Evolutionary conservation across 2,797 vertebrate species (phyloP).

Genomic region (Labeo calbasu): DNA sequence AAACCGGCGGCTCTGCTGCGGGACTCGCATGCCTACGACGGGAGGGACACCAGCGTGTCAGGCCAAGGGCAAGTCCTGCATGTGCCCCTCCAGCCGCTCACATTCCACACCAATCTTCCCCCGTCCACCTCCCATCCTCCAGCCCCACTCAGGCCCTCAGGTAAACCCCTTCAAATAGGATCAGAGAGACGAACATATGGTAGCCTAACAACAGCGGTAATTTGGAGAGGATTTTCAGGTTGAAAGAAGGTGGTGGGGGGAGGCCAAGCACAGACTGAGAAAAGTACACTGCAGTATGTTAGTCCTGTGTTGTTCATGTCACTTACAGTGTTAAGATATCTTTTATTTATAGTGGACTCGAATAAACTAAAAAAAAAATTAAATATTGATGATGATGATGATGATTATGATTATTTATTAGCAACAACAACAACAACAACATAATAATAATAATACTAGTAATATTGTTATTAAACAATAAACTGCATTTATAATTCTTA

Average conservation of each 20-base stretch:
- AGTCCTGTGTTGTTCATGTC: background rate
- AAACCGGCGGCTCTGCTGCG: constrained; percentile 5
- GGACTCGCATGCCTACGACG: constrained; percentile 1
- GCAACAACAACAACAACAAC: too few species aligned
- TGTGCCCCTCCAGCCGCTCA: constrained; percentile 38
- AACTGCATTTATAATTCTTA: too few species aligned
- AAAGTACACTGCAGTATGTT: background rate
- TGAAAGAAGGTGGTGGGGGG: constrained; percentile 25
- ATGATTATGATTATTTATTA: too few species aligned
- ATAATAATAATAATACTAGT: too few species aligned
- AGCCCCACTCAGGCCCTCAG: constrained; percentile 49
- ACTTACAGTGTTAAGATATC: background rate
- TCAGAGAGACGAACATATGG: constrained; percentile 76
- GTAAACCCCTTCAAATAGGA: constrained; percentile 76
- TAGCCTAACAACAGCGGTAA: constrained; percentile 59
- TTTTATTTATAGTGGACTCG: background rate
- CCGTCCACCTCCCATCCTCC: constrained; percentile 34
- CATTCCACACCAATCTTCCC: constrained; percentile 27
- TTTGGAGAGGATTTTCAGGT: constrained; percentile 58
- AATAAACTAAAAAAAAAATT: background rate
- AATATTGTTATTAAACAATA: too few species aligned
- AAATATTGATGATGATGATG: too few species aligned
- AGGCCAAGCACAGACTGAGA: background rate
- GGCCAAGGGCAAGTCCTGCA: constrained; percentile 42
- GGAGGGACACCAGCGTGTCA: constrained; percentile 37